Evolutionary conservation across 2,113 vertebrate species (phyloP).

Genomic region (Channa maculata): DNA sequence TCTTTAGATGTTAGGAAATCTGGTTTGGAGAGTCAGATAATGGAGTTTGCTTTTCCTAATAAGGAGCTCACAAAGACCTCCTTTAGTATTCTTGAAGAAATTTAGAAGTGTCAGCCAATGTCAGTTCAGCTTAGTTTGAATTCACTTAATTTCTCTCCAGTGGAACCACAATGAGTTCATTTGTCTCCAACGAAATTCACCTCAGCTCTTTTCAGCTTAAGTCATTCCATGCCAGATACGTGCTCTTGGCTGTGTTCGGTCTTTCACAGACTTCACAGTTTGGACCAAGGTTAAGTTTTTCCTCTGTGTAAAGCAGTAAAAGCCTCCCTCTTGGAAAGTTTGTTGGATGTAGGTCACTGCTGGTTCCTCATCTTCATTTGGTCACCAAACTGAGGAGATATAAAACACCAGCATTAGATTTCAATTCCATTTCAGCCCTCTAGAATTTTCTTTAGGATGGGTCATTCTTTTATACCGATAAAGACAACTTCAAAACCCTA

Average conservation of each 20-base stretch:
- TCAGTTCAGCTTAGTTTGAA: constrained; percentile 23
- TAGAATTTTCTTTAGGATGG: background rate
- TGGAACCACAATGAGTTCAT: constrained; percentile 18
- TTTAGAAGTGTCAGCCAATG: constrained; percentile 7
- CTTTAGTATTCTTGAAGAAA: constrained; percentile 11
- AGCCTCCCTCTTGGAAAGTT: constrained; percentile 35
- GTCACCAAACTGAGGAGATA: constrained; percentile 59
- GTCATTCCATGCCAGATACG: constrained; percentile 45
- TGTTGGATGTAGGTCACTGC: constrained; percentile 39
- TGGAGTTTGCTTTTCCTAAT: constrained; percentile 13
- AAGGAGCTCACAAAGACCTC: constrained; percentile 30
- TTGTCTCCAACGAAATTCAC: constrained; percentile 27
- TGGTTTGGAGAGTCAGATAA: constrained; percentile 11
- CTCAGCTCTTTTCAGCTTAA: constrained; percentile 37
- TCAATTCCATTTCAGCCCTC: background rate
- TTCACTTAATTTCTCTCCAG: constrained; percentile 49
- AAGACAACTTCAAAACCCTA: background rate
- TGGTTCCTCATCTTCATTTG: constrained; percentile 63
- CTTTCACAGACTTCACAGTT: constrained; percentile 22
- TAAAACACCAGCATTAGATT: constrained; percentile 42
- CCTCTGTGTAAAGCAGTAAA: constrained; percentile 19
- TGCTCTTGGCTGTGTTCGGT: constrained; percentile 25
- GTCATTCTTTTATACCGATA: background rate
- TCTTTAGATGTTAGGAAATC: constrained; percentile 32
- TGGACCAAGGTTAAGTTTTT: background rate